Evolutionary conservation across 2,797 vertebrate genomes (phyloP), one percentile per base, ranked within the genome.

Genomic region (Lagodon rhomboides): DNA sequence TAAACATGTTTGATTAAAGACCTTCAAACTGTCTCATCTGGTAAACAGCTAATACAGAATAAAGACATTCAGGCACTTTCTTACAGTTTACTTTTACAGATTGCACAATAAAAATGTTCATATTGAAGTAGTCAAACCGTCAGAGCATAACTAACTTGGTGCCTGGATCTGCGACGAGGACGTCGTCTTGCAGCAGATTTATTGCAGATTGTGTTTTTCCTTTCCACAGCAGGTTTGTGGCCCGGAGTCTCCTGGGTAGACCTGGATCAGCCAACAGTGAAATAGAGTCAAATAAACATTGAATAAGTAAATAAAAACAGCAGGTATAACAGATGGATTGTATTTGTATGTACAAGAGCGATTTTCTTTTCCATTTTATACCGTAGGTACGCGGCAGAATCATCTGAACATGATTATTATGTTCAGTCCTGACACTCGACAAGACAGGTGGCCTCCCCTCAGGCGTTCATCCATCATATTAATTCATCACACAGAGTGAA

Each of bases 191-290:
- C 27, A 99, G 93, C 47, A 99, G 95, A 8, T 83, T 94, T 18
- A 99, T 91, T 5, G 98, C 98, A 0, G 97, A 94, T 78, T 97
- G 96, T 0, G 97, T 99, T 80, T 90, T 98, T 47, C 98, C 98
- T 84, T 94, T 97, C 98, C 98, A 99, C 11, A 98, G 94, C 77
- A 99, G 95, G 9, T 94, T 98, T 41, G 97, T 99, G 67, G 97
- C 96, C 1, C 97, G 79, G 51, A 99, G 96, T 84, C 97, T 95
- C 73, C 98, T 93, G 75, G 98, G 97, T 3, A 99, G 92, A 53
- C 98, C 98, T 99, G 77, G 62, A 65, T 79, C 61, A 58, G 6
- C 3, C 47, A 55, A 51, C 1, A 69, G 41, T 12, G 13, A 25
- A 11, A 66, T 1, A 65, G n/a, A 3, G 34, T 73, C 34, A 25